phyloP scores from a whole-genome alignment of 2,797 vertebrate genomes.

The Zalophus californianus region DNA sequence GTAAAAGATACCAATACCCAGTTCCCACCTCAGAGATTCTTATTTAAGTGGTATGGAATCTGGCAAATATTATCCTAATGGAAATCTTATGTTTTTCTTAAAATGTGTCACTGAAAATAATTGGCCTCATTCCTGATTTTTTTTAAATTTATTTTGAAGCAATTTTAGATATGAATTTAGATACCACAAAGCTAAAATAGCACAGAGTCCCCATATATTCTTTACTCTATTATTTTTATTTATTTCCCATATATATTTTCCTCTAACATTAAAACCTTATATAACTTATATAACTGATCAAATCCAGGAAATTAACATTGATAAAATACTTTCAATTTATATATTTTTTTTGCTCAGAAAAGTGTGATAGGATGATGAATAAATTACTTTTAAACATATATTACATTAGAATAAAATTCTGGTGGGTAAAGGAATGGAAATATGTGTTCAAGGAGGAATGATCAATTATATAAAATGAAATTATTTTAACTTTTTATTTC shows the following conservation, averaged over 20 bases:
- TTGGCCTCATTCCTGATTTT: background rate
- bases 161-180: constrained; percentile 39
- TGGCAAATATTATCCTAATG: background rate
- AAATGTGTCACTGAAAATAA: constrained; percentile 24
- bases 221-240: background rate
- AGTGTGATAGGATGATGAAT: background rate
- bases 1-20: background rate
- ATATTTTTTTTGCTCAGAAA: background rate
- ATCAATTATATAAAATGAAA: constrained; percentile 3
- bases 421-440: background rate
- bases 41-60: background rate
- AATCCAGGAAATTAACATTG: background rate
- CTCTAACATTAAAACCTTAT: background rate
- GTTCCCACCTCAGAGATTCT: background rate
- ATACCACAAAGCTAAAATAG: background rate
- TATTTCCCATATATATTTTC: background rate
- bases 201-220: background rate
- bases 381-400: background rate
- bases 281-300: background rate
- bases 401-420: background rate
- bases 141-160: background rate
- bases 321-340: background rate
- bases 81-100: background rate
- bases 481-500: constrained; percentile 20
- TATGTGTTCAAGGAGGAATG: background rate